A percentile compares a stretch with the other conserved stretches of the same genome.
These are phyloP conservation scores for Patiria pectinifera DNA, from an alignment of 53 echinoderm and acorn worm genomes.

Conservation along the genomic window DNA sequence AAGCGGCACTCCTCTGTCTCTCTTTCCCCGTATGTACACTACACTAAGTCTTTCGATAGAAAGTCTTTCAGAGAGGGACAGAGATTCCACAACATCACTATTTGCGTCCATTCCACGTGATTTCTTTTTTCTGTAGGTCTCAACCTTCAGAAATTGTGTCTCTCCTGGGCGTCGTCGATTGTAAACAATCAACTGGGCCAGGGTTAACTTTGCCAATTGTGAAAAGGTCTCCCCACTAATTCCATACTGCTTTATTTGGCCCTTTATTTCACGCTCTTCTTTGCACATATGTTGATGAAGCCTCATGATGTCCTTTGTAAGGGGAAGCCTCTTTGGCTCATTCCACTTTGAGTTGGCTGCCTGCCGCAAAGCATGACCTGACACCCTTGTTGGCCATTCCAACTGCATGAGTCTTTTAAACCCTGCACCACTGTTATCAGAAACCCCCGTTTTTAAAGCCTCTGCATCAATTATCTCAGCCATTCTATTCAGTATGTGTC, in stretches of 20 bases:
- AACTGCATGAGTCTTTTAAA: constrained; percentile 52
- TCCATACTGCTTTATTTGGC: constrained; percentile 10
- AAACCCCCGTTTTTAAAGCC: constrained; percentile 33
- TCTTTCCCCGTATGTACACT: constrained; percentile 59
- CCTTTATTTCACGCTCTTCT: neutral
- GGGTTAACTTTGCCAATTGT: constrained; percentile 21
- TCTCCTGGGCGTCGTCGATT: constrained; percentile 38
- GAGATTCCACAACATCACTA: constrained; percentile 27
- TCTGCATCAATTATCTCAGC: constrained; percentile 51
- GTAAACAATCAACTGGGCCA: constrained; percentile 11
- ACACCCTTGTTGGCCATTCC: constrained; percentile 56
- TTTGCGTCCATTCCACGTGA: constrained; percentile 46
- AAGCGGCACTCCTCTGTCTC: constrained; percentile 48
- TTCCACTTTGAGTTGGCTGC: constrained; percentile 31
- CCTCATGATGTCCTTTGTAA: constrained; percentile 40
- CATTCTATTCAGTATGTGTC: constrained; percentile 36
- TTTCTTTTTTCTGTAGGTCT: constrained; percentile 26
- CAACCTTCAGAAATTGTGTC: constrained; percentile 53
- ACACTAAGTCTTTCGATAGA: constrained; percentile 22
- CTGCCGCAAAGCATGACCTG: constrained; percentile 40
- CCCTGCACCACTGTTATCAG: constrained; percentile 1
- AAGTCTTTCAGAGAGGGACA: constrained; percentile 47
- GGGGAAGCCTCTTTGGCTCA: constrained; percentile 41
- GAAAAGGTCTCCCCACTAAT: constrained; percentile 32
- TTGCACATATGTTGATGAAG: constrained; percentile 18